These are phyloP conservation scores for Lamprotornis superbus DNA, from an alignment of 2,113 vertebrate species.

Conservation along the genomic window DNA sequence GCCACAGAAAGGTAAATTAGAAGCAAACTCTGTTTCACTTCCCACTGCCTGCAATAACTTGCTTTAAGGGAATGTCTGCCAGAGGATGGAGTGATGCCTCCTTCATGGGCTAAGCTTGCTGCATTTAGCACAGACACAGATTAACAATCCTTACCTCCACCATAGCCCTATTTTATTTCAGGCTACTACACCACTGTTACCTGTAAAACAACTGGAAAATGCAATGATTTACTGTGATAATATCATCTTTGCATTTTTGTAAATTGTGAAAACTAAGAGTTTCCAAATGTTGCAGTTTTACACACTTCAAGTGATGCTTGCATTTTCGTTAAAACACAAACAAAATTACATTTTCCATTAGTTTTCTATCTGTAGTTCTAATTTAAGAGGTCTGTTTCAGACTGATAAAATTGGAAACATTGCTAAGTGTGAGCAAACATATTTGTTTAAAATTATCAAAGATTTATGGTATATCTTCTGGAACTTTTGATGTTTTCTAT, in stretches of 20 bases:
- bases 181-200: background rate
- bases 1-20: background rate
- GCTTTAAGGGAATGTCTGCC: background rate
- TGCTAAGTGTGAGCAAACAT: background rate
- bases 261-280: background rate
- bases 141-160: background rate
- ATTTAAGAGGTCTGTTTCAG: background rate
- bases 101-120: background rate
- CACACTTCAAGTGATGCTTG: background rate
- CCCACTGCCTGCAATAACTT: background rate
- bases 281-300: background rate
- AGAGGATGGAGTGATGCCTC: background rate
- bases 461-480: background rate
- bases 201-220: background rate
- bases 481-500: background rate
- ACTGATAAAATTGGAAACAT: background rate
- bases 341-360: fast-evolving
- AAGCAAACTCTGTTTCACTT: background rate
- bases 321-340: background rate
- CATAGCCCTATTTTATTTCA: background rate
- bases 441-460: background rate
- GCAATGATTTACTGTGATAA: background rate
- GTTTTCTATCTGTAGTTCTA: background rate
- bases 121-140: background rate
- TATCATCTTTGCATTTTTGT: background rate